Percentiles rank a stretch among this genome's conserved stretches.
phyloP scores from a whole-genome alignment of 2,113 vertebrate species.

The Centrocercus urophasianus region DNA sequence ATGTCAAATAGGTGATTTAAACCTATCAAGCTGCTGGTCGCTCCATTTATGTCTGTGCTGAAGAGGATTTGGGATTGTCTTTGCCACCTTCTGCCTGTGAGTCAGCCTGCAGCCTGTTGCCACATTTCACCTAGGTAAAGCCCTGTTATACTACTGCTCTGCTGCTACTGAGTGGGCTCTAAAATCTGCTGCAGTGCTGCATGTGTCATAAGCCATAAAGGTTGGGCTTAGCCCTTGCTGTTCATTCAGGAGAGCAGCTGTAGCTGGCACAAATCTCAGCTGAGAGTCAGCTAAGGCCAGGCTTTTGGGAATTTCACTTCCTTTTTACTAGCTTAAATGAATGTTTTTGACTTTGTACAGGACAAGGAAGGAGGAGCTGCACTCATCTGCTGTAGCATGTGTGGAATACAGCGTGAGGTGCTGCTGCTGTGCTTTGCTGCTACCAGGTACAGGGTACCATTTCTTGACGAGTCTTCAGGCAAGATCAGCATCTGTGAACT shows the following conservation, averaged over 20 bases:
- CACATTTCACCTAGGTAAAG: neutral
- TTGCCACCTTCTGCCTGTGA: neutral
- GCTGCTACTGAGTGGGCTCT: neutral
- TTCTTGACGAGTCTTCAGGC: neutral
- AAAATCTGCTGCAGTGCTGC: neutral
- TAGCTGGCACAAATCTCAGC: neutral
- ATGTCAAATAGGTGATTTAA: neutral
- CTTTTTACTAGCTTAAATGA: neutral
- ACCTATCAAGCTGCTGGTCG: neutral
- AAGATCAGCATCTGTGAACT: neutral
- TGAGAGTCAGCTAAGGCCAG: neutral
- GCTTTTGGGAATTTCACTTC: neutral
- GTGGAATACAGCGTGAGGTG: neutral
- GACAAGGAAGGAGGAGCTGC: neutral
- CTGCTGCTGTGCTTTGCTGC: neutral
- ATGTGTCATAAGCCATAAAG: neutral
- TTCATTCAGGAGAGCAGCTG: neutral
- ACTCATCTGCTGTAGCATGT: accelerated
- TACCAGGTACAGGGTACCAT: neutral
- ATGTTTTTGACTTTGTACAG: neutral
- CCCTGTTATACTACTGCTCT: accelerated
- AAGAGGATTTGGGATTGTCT: accelerated
- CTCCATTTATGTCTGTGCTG: neutral
- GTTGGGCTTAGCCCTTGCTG: accelerated
- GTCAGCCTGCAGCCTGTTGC: neutral